Evolutionary conservation across 2,113 vertebrate species (phyloP), one percentile per base, ranked within the genome.

Genomic region (Rhinolophus ferrumequinum): DNA sequence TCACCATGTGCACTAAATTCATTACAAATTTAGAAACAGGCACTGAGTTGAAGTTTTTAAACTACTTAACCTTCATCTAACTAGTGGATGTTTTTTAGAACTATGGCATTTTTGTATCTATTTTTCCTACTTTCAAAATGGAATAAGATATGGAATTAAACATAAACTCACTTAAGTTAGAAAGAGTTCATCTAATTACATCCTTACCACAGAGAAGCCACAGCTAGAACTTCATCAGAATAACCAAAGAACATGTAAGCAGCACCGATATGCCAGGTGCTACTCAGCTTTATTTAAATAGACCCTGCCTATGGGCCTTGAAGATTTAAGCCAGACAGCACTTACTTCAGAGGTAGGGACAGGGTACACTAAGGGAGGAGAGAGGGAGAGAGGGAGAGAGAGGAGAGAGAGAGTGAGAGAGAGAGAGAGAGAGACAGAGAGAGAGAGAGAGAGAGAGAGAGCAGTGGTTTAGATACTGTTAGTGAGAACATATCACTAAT

Each of bases 91-190:
- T 93, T 56, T 93, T 96, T 92, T 83, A 64, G 26, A 94, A 93
- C 76, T 93, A 33, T 18, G 9, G 3, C 7, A 90, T 83, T 84
- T 94, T 89, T 62, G 2, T n/a, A 41, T 38, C 64, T 86, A 16
- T 79, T 75, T 88, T 52, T 77, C 38, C 19, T n/a, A 94, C 16
- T 84, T 93, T 41, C 38, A 93, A 82, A 70, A 38, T 24, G 82
- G 60, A 83, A 30, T 87, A 92, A 89, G 70, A 47, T 76, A 92
- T 15, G 14, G 1, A 92, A 90, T 92, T 73, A 96, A 93, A 89
- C 79, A 88, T 76, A 85, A 93, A 73, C 30, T 95, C 64, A 91
- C 22, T 81, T 75, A 86, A 90, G 26, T 81, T 72, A 35, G 80
- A 94, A 67, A 76, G 16, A 92, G 75, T 66, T 87, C 24, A 62